Conservation (phyloP, 2,797 vertebrate species). For the Pygocentrus nattereri region DNA sequence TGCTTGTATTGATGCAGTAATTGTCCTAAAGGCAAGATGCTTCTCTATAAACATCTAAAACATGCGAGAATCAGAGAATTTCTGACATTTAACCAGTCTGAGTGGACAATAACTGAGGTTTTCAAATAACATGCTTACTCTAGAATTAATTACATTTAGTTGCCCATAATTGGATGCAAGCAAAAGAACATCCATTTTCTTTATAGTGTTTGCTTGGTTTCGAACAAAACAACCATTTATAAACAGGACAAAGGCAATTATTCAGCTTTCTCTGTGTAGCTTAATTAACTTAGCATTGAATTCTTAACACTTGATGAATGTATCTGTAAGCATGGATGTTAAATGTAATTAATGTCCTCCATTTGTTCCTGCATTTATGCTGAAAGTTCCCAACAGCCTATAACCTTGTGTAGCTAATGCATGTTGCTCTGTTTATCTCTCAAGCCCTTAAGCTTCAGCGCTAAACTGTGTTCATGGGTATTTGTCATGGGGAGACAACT, state of each 20-base stretch:
- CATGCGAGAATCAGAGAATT: background rate
- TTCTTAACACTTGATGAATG: constrained; percentile 61
- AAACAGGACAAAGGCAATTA: background rate
- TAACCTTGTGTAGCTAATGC: constrained; percentile 45
- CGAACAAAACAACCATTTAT: constrained; percentile 4
- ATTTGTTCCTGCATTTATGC: constrained; percentile 45
- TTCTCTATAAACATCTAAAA: background rate
- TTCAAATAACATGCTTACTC: background rate
- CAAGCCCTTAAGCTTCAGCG: background rate
- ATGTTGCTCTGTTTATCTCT: background rate
- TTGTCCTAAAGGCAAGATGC: background rate
- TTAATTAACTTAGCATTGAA: constrained; percentile 68
- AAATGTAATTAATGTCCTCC: constrained; percentile 63
- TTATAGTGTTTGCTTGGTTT: constrained; percentile 16
- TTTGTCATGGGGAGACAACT: background rate
- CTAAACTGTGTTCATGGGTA: background rate
- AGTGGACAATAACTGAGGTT: background rate
- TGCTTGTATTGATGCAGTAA: background rate
- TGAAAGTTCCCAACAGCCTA: constrained; percentile 53
- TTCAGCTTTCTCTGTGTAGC: constrained; percentile 42
- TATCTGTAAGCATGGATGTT: constrained; percentile 33
- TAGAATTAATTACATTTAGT: constrained; percentile 9
- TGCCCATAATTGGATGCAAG: constrained; percentile 3
- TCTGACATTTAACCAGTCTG: background rate
- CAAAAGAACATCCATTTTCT: background rate